Percentiles rank a stretch among this genome's conserved stretches.
These are phyloP conservation scores for Muscicapa adusta DNA, from an alignment of 2,113 vertebrate genomes.

Conservation along the genomic window DNA sequence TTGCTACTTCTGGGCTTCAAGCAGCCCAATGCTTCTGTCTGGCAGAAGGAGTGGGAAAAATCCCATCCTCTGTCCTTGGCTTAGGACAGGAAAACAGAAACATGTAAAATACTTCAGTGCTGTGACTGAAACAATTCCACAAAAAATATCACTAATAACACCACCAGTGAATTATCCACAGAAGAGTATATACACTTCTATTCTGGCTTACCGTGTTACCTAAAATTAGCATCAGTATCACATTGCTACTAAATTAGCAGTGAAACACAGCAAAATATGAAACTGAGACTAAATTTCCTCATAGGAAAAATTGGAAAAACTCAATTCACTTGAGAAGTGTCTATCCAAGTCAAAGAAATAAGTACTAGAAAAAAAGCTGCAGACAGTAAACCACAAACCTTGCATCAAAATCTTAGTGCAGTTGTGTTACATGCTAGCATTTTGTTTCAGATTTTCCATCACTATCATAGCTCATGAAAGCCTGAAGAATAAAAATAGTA, in stretches of 20 bases:
- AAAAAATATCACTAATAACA: neutral
- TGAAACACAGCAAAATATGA: slow-evolving; percentile 17
- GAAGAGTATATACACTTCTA: neutral
- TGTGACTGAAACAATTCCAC: neutral
- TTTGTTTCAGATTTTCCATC: neutral
- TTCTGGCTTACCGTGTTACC: neutral
- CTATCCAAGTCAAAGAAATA: neutral
- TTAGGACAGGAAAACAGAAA: neutral
- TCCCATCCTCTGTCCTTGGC: neutral
- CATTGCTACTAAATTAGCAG: neutral
- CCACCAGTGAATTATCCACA: neutral
- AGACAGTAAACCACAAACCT: neutral
- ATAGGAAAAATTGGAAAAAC: neutral
- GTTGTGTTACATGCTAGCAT: neutral
- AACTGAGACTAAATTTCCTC: neutral
- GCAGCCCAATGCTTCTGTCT: neutral
- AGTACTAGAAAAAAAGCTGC: neutral
- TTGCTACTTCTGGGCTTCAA: neutral
- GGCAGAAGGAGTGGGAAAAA: neutral
- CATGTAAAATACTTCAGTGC: neutral
- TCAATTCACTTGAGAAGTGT: neutral
- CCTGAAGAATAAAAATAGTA: neutral
- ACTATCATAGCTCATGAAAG: neutral
- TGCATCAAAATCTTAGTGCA: neutral
- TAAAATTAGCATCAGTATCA: neutral